Percentiles rank a stretch among this genome's conserved stretches.
Conservation (phyloP, 2,113 vertebrate species). For the Rhegmatorhina hoffmannsi region DNA sequence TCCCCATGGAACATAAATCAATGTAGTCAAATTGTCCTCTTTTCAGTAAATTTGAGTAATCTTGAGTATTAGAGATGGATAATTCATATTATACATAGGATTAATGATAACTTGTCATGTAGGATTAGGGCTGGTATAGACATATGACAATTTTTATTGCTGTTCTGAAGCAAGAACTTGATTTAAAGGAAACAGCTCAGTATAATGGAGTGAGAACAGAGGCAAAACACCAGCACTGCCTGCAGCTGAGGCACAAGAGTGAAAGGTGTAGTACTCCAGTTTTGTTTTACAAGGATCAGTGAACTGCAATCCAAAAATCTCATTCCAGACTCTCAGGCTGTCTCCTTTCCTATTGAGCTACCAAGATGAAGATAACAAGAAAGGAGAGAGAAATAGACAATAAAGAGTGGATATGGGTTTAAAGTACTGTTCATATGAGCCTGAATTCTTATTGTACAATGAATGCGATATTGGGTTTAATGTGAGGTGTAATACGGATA, state of each 20-base stretch:
- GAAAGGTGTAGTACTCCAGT: not conserved
- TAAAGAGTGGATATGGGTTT: not conserved
- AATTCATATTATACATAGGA: not conserved
- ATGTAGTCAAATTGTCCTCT: not conserved
- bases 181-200: not conserved
- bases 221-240: not conserved
- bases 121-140: not conserved
- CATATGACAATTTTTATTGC: not conserved
- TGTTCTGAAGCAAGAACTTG: not conserved
- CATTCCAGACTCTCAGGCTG: not conserved
- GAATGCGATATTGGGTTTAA: not conserved
- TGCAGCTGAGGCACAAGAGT: not conserved
- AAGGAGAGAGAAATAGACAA: not conserved
- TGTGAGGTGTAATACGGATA: not conserved
- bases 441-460: not conserved
- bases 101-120: not conserved
- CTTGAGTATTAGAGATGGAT: not conserved
- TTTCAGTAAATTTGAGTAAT: not conserved
- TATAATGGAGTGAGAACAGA: not conserved
- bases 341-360: not conserved
- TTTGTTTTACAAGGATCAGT: not conserved
- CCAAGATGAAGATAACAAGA: not conserved
- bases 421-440: not conserved
- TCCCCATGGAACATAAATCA: not conserved
- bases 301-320: not conserved